phyloP scores from a whole-genome alignment of 2,113 vertebrate species.

The Tetrao urogallus region DNA sequence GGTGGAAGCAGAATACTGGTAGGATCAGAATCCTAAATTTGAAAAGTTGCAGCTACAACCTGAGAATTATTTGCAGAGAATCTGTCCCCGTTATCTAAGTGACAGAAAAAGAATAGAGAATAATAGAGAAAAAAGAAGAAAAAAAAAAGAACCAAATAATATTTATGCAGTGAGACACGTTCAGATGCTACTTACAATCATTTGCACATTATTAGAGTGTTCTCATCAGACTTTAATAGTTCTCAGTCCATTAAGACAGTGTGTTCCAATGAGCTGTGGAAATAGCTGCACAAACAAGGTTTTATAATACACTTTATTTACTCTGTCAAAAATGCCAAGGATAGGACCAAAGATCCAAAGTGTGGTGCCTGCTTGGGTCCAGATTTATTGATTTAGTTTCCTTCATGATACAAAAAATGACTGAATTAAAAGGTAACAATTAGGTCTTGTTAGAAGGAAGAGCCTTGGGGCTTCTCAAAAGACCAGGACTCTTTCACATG shows the following conservation, averaged over 20 bases:
- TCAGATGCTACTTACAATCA: slow-evolving; percentile 1
- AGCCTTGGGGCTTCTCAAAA: neutral
- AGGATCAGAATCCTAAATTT: neutral
- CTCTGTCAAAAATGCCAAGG: neutral
- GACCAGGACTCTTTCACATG: neutral
- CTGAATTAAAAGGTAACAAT: neutral
- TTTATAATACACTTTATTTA: neutral
- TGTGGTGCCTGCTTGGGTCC: neutral
- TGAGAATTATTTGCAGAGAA: neutral
- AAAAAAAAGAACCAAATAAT: neutral
- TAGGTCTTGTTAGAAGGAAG: neutral
- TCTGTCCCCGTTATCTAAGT: neutral
- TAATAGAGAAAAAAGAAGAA: neutral
- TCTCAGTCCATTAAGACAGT: neutral
- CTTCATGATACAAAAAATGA: neutral
- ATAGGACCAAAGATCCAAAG: neutral
- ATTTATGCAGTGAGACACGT: slow-evolving; percentile 18
- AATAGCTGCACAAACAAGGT: slow-evolving; percentile 23
- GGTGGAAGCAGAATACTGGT: neutral
- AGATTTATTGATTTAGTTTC: neutral
- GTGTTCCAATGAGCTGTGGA: slow-evolving; percentile 9
- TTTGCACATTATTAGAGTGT: neutral
- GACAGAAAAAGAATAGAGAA: neutral
- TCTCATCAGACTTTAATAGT: slow-evolving; percentile 24
- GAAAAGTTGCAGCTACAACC: neutral